Conservation (phyloP, 2,797 vertebrate species). For the Pelobates cultripes region DNA sequence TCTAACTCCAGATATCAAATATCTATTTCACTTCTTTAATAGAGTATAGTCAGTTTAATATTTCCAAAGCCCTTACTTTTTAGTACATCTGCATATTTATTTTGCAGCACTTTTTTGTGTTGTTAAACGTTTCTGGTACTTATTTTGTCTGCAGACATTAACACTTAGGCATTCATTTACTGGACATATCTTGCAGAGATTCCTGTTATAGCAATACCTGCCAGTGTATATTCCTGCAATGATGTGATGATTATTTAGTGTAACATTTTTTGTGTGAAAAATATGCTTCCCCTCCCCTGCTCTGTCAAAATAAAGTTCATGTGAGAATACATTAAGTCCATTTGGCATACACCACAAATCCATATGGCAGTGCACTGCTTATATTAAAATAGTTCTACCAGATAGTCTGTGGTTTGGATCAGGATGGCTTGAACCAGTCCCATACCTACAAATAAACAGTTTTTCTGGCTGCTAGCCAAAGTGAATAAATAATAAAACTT, state of each 20-base stretch:
- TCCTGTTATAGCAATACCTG: background rate
- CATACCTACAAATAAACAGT: background rate
- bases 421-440: background rate
- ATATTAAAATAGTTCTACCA: conserved; percentile 6
- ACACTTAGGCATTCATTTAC: background rate
- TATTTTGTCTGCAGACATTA: background rate
- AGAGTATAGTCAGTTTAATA: no score
- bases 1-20: no score
- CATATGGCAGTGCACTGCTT: background rate
- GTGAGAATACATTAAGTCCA: conserved; percentile 11
- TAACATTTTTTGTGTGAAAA: background rate
- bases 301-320: conserved; percentile 1
- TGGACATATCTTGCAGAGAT: conserved; percentile 6
- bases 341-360: background rate
- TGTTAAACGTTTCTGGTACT: background rate
- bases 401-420: conserved; percentile 19
- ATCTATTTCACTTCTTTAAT: no score
- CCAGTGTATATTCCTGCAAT: background rate
- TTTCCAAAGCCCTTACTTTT: no score
- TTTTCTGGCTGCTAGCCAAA: background rate
- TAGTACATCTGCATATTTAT: no score
- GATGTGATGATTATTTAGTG: conserved; percentile 7
- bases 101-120: no score
- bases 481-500: background rate
- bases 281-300: background rate